phyloP scores from a whole-genome alignment of 2,797 vertebrate species.

The Rallus crepitans region DNA sequence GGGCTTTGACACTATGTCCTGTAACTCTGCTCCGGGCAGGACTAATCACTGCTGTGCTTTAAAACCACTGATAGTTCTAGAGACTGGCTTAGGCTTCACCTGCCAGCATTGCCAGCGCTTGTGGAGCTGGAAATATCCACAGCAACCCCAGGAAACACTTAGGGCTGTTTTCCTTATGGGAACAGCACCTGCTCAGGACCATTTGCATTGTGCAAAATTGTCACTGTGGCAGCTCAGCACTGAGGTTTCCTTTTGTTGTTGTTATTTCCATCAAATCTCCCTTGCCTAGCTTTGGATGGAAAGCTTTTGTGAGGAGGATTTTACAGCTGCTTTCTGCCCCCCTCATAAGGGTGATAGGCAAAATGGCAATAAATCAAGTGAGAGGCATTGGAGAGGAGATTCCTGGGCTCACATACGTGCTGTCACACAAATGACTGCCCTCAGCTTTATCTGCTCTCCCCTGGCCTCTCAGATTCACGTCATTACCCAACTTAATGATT shows the following conservation, averaged over 20 bases:
- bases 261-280: background rate
- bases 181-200: background rate
- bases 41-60: slow-evolving; percentile 22
- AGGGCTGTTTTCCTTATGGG: background rate
- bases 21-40: background rate
- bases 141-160: background rate
- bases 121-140: background rate
- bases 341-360: background rate
- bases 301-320: background rate
- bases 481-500: background rate
- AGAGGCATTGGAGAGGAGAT: background rate
- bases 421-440: background rate
- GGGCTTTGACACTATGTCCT: background rate
- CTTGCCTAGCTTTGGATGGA: background rate
- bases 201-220: background rate
- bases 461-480: background rate
- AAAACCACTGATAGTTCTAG: background rate
- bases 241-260: background rate
- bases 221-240: background rate
- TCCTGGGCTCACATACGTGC: background rate
- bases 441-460: background rate
- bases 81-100: background rate
- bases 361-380: background rate
- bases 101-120: background rate
- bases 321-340: background rate